These are phyloP conservation scores for Rhinichthys klamathensis DNA, from an alignment of 2,113 vertebrate genomes.

Conservation along the genomic window DNA sequence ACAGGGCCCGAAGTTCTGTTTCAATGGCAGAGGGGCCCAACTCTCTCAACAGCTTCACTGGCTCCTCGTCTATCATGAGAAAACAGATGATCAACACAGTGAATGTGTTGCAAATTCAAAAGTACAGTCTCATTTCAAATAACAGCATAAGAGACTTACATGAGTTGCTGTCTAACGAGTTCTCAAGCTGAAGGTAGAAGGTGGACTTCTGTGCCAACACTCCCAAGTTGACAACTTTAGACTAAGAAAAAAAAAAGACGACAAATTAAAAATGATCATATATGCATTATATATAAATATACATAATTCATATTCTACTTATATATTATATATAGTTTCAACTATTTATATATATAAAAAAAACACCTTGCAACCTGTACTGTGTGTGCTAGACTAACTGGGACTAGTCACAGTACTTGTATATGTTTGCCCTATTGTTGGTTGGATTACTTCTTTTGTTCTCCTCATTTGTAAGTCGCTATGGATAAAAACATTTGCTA, in stretches of 20 bases:
- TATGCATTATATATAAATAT: too few species aligned
- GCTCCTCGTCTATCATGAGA: slow-evolving; percentile 71
- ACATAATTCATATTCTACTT: too few species aligned
- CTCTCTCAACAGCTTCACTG: slow-evolving; percentile 82
- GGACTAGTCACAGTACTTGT: too few species aligned
- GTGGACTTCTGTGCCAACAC: slow-evolving; percentile 84
- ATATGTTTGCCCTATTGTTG: too few species aligned
- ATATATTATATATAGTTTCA: too few species aligned
- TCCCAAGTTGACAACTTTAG: slow-evolving; percentile 85
- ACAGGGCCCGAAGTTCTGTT: slow-evolving; percentile 81
- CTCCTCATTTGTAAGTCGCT: too few species aligned
- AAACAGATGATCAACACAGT: background rate
- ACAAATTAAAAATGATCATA: too few species aligned
- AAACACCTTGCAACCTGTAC: too few species aligned
- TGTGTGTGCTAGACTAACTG: too few species aligned
- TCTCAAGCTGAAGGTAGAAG: slow-evolving; percentile 83
- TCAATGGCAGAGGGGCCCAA: slow-evolving; percentile 84
- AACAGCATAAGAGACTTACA: slow-evolving; percentile 79
- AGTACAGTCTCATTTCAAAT: background rate
- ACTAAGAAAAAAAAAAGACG: slow-evolving; percentile 72
- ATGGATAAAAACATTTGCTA: too few species aligned
- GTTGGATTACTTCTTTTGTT: too few species aligned
- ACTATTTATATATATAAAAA: too few species aligned
- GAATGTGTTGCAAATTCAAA: background rate
- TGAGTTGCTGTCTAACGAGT: slow-evolving; percentile 72